These are phyloP conservation scores for Lucinisca nassula DNA, from an alignment of 2,888 invertebrate species.

Conservation along the genomic window DNA sequence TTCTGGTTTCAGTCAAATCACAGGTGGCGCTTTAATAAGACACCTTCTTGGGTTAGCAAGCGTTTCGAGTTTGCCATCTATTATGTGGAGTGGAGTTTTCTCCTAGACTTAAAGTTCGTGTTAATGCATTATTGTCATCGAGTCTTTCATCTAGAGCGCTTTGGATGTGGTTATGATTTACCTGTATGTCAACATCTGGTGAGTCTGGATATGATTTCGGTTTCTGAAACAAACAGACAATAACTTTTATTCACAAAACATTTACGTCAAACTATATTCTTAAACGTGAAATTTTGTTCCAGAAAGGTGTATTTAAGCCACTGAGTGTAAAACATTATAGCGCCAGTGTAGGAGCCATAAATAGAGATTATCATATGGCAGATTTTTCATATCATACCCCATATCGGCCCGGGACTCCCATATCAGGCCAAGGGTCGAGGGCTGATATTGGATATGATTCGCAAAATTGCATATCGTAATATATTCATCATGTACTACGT, in stretches of 20 bases:
- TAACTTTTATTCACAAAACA: not conserved
- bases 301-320: not conserved
- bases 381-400: too few species aligned
- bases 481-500: too few species aligned
- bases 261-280: not conserved
- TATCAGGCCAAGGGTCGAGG: too few species aligned
- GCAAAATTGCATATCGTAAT: too few species aligned
- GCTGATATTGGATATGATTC: too few species aligned
- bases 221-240: conserved; percentile 49
- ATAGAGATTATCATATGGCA: not conserved
- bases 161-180: conserved; percentile 69
- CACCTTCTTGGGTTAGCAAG: conserved; percentile 17
- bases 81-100: conserved; percentile 68
- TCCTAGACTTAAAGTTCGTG: conserved; percentile 73
- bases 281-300: not conserved
- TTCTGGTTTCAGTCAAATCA: not conserved
- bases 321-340: too few species aligned
- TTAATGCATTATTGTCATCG: conserved; percentile 67
- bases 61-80: conserved; percentile 64
- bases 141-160: conserved; percentile 58
- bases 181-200: conserved; percentile 65
- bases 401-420: too few species aligned
- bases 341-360: too few species aligned
- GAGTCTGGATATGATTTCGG: conserved; percentile 37
- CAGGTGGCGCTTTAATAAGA: not conserved